Evolutionary conservation across 2,113 vertebrate genomes (phyloP), one percentile per base, ranked within the genome.

Genomic region (Triplophysa dalaica): DNA sequence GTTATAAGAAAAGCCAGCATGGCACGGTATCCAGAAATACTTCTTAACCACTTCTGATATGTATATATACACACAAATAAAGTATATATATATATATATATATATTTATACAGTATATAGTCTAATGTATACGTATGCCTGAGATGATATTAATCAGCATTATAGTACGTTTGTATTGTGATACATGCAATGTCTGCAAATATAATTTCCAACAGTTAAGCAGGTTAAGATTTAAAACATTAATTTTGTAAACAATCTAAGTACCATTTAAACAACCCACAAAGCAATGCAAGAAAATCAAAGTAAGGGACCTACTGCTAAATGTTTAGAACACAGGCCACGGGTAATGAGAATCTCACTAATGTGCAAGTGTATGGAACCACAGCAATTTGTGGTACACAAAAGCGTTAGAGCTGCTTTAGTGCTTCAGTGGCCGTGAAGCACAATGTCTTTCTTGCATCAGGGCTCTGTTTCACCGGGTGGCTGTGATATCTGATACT

Each of bases 391-490:
- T 77, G 66, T 64, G 60, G 56, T 11, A 29, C 60, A 78, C 75
- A 82, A 77, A 62, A 65, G 66, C 29, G 2, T 22, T 14, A 33
- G 65, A 70, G 76, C 50, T 80, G 73, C 78, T 67, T 58, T 29
- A 72, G 60, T 75, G 70, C 76, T 81, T 77, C 26, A n/a, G 70
- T 38, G 48, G 56, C 41, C 48, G 50, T 61, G 61, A 77, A 75
- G 63, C 70, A 84, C 82, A 84, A 84, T 84, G 82, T 81, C 60
- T 75, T 64, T 63, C 73, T 74, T 84, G 78, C 81, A 69, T 29
- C 58, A 66, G 61, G 60, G 50, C 68, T 77, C 45, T 52, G 74
- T 77, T 83, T 77, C 76, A 80, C 82, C 22, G 24, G 70, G 48
- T 52, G 62, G 52, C 74, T 29, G 50, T 58, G 82, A 77, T 66